Evolutionary conservation across 2,888 invertebrate species (phyloP).

Genomic region (Pyrochroa serraticornis): DNA sequence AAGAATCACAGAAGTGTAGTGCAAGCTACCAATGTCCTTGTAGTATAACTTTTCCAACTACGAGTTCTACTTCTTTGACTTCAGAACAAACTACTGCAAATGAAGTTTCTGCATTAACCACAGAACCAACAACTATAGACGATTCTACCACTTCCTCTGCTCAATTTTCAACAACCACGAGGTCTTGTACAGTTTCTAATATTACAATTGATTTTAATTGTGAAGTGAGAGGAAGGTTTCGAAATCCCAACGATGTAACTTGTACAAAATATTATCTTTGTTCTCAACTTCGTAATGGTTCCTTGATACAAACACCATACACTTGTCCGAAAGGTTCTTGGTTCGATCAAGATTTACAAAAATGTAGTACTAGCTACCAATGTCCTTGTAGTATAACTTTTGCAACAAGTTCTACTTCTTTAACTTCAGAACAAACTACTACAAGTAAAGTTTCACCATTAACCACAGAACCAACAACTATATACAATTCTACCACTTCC

Average conservation of each 20-base stretch:
- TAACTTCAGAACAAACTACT: background rate
- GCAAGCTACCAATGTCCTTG: constrained; percentile 33
- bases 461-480: background rate
- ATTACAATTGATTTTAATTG: constrained; percentile 29
- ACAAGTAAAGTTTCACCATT: background rate
- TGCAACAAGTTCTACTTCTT: no score
- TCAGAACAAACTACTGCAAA: background rate
- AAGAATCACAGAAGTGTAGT: constrained; percentile 31
- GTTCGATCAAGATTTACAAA: constrained; percentile 33
- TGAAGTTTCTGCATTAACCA: background rate
- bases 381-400: constrained; percentile 31
- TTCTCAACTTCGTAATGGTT: constrained; percentile 34
- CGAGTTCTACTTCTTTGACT: background rate
- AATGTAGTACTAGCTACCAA: constrained; percentile 29
- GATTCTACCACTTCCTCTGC: constrained; percentile 1
- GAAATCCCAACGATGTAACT: constrained; percentile 53
- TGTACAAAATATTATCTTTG: constrained; percentile 43
- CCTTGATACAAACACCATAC: constrained; percentile 47
- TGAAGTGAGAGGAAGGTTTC: constrained; percentile 56
- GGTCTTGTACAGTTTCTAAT: constrained; percentile 3
- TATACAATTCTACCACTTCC: background rate
- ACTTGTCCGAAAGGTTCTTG: constrained; percentile 35
- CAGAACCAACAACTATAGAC: constrained; percentile 3
- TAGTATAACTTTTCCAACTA: constrained; percentile 3
- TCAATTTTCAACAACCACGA: background rate